Conservation (phyloP, 2,797 vertebrate genomes). For the Varecia variegata region DNA sequence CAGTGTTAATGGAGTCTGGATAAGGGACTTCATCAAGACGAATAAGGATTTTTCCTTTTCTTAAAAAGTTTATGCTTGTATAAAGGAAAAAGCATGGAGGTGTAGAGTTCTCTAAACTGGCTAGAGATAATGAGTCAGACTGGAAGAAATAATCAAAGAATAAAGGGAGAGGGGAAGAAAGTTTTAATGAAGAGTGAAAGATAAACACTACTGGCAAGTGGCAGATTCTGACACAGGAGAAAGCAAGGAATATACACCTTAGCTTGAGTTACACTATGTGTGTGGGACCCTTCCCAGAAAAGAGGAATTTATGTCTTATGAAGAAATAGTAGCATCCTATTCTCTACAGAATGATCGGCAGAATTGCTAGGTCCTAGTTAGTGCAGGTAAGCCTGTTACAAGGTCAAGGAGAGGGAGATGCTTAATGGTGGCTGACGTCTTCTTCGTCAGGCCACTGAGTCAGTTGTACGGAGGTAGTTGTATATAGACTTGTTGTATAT, state of each 20-base stretch:
- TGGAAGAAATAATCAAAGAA: not conserved
- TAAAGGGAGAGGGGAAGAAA: not conserved
- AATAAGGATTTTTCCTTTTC: not conserved
- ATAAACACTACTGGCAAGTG: not conserved
- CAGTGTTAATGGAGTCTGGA: not conserved
- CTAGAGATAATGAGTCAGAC: not conserved
- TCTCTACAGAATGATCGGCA: not conserved
- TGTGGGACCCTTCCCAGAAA: not conserved
- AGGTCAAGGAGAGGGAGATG: not conserved
- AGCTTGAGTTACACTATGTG: not conserved
- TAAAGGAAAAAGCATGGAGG: not conserved
- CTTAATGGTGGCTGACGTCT: not conserved
- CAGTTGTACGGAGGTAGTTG: not conserved
- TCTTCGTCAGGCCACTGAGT: not conserved
- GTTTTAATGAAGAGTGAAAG: not conserved
- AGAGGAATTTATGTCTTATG: not conserved
- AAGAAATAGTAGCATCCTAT: not conserved
- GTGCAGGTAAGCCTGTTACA: not conserved
- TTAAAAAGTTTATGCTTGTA: not conserved
- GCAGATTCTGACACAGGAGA: not conserved
- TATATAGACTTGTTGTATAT: not conserved
- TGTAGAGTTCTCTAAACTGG: not conserved
- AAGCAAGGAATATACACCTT: not conserved
- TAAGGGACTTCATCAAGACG: not conserved
- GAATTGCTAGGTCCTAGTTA: not conserved